Evolutionary conservation across 1,140 invertebrate genomes (phyloP).

Genomic region (Lycorma delicatula): DNA sequence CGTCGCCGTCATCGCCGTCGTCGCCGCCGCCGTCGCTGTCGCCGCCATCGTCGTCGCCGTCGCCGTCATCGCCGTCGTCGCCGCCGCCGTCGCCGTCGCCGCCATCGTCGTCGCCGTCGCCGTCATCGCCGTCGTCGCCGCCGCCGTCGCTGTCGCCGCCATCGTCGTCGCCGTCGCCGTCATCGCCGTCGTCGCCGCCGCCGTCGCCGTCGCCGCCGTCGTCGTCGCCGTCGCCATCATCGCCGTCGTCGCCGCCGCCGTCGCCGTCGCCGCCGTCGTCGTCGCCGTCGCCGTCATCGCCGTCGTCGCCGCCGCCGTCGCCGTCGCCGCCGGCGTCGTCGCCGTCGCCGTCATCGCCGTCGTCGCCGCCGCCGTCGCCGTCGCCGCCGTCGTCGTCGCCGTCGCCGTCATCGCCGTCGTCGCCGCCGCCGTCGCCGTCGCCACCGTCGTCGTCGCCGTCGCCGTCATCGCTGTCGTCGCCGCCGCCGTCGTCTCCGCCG

Average conservation of each 20-base stretch:
- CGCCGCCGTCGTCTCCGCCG: neutral
- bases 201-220: neutral
- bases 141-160: slow-evolving; percentile 8
- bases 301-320: neutral
- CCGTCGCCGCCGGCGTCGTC: neutral
- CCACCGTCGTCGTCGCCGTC: neutral
- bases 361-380: neutral
- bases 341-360: slow-evolving; percentile 4
- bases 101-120: neutral
- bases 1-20: neutral
- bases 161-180: neutral
- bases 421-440: neutral
- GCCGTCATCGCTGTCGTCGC: neutral
- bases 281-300: slow-evolving; percentile 2
- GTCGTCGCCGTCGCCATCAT: neutral
- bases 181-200: slow-evolving; percentile 2
- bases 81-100: neutral
- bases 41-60: neutral
- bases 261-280: neutral
- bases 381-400: neutral
- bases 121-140: too few species aligned
- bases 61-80: neutral
- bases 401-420: too few species aligned
- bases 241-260: slow-evolving; percentile 4
- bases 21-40: neutral